Conservation (phyloP, 2,797 vertebrate genomes). For the Otus scops region DNA sequence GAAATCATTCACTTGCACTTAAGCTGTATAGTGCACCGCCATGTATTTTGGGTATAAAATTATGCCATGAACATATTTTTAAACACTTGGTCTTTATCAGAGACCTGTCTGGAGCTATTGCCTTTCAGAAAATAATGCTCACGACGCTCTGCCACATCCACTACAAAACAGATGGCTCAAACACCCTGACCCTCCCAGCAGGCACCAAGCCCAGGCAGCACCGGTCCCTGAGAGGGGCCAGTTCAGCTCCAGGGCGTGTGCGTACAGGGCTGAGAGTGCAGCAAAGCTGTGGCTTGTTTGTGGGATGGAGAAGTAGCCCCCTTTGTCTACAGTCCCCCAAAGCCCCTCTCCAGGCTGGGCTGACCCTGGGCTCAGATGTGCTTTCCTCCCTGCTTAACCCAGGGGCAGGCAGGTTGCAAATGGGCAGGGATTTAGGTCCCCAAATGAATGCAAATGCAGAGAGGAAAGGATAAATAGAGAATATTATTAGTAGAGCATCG, state of each 20-base stretch:
- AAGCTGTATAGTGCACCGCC: not conserved
- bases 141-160: not conserved
- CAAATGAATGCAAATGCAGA: not conserved
- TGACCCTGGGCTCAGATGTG: not conserved
- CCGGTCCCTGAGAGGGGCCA: fast-evolving
- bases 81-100: not conserved
- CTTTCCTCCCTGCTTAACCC: not conserved
- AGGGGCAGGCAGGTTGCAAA: not conserved
- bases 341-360: not conserved
- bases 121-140: not conserved
- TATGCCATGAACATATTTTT: not conserved
- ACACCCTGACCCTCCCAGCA: fast-evolving
- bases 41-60: not conserved
- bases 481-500: not conserved
- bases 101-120: not conserved
- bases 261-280: not conserved
- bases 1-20: constrained; percentile 20
- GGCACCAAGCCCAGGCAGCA: fast-evolving
- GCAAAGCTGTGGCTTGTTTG: not conserved
- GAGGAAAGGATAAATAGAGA: not conserved
- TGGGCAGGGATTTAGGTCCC: not conserved
- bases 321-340: not conserved
- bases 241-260: not conserved
- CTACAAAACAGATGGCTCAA: not conserved
- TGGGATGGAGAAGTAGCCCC: not conserved